phyloP scores from a whole-genome alignment of 2,888 invertebrate genomes.

The Ormyrus labotus region DNA sequence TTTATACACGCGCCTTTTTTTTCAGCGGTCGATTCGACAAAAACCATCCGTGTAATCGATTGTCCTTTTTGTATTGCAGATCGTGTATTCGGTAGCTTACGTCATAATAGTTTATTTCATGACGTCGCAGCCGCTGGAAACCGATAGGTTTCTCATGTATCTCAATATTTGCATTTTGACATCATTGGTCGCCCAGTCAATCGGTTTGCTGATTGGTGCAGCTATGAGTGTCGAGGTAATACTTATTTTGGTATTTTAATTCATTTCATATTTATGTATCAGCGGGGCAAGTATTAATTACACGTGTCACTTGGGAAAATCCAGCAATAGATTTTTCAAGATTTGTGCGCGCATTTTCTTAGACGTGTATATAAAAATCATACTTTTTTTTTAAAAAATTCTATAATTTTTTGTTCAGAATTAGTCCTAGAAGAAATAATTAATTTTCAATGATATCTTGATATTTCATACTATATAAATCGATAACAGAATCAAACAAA shows the following conservation, averaged over 20 bases:
- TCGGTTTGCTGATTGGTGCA: slow-evolving; percentile 94
- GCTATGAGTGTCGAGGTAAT: slow-evolving; percentile 89
- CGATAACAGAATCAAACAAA: no score
- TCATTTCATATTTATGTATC: no score
- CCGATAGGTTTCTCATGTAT: slow-evolving; percentile 88
- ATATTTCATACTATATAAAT: no score
- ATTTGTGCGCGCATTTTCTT: no score
- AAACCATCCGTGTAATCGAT: not conserved
- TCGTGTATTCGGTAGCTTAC: slow-evolving; percentile 73
- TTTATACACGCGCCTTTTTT: not conserved
- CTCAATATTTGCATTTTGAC: slow-evolving; percentile 87
- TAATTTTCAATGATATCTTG: no score
- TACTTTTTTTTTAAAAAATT: no score
- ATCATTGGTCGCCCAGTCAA: slow-evolving; percentile 93
- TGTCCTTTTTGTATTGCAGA: slow-evolving; percentile 66
- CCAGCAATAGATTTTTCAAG: no score
- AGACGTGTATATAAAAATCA: no score
- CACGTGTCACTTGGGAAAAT: no score
- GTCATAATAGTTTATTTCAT: slow-evolving; percentile 92
- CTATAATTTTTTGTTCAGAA: no score
- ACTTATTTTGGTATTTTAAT: not conserved
- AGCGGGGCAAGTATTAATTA: no score
- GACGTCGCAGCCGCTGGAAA: slow-evolving; percentile 95
- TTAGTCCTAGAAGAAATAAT: no score
- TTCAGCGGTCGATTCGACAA: not conserved